Conservation (phyloP, 92 coral and sea anemone species). For the Epizoanthus stellaris region DNA sequence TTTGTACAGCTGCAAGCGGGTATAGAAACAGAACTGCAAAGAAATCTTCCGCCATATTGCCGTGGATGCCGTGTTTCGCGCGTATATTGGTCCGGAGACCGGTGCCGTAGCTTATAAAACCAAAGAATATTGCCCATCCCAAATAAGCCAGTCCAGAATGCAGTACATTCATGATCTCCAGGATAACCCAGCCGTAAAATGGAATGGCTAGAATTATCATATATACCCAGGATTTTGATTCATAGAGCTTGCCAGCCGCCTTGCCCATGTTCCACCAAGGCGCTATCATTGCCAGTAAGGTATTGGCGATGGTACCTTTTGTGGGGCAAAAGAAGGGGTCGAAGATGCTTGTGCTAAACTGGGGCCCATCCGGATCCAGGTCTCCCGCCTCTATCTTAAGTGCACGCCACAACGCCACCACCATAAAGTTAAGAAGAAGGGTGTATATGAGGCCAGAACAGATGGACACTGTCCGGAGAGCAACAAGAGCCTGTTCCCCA, state of each 20-base stretch:
- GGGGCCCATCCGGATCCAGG: conserved; percentile 63
- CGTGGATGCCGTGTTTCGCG: conserved; percentile 69
- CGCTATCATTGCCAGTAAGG: conserved; percentile 65
- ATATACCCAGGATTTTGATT: conserved; percentile 39
- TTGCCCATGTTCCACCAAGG: conserved; percentile 78
- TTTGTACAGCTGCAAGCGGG: conserved; percentile 86
- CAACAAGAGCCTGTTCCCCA: conserved; percentile 66
- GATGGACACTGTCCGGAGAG: conserved; percentile 78
- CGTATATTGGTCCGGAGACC: conserved; percentile 70
- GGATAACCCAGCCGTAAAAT: conserved; percentile 72
- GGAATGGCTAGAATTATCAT: conserved; percentile 74
- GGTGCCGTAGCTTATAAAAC: conserved; percentile 80
- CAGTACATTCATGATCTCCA: conserved; percentile 57
- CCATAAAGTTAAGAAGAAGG: conserved; percentile 69
- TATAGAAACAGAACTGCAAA: conserved; percentile 67
- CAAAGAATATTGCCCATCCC: conserved; percentile 88
- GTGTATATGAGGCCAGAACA: conserved; percentile 78
- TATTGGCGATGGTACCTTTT: conserved; percentile 25
- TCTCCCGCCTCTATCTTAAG: conserved; percentile 78
- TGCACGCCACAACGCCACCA: conserved; percentile 81
- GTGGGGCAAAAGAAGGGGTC: conserved; percentile 58
- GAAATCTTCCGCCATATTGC: conserved; percentile 79
- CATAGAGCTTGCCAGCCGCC: conserved; percentile 70
- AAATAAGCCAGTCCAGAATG: conserved; percentile 75
- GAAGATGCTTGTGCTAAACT: conserved; percentile 54